phyloP scores from a whole-genome alignment of 1,140 invertebrate genomes.

The Carposina sasakii region DNA sequence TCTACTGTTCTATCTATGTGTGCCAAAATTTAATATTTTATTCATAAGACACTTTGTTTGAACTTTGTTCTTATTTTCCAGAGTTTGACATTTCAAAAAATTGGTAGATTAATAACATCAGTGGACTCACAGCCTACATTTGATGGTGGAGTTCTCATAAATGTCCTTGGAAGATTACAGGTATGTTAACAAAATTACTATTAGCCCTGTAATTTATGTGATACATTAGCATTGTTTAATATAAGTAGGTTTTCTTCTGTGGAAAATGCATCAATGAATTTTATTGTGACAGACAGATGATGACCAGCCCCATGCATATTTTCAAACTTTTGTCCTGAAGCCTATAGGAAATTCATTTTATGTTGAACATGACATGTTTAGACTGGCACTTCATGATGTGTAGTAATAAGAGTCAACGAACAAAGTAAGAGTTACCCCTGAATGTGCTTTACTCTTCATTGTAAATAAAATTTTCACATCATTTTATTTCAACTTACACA shows the following conservation, averaged over 20 bases:
- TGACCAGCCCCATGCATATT: conserved; percentile 92
- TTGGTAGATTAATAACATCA: conserved; percentile 91
- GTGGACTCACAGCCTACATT: conserved; percentile 96
- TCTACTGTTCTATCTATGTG: no score
- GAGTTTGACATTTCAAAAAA: conserved; percentile 91
- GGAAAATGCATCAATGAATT: no score
- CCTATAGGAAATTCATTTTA: conserved; percentile 89
- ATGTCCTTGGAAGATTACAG: conserved; percentile 94
- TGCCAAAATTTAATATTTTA: no score
- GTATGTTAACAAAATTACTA: no score
- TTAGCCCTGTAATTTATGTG: no score
- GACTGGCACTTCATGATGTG: conserved; percentile 87
- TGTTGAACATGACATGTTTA: conserved; percentile 93
- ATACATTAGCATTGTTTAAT: no score
- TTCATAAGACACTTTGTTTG: no score
- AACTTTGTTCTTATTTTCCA: conserved; percentile 34
- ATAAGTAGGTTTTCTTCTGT: no score
- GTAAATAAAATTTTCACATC: no score
- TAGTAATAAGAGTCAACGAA: conserved; percentile 46
- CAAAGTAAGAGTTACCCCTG: conserved; percentile 16
- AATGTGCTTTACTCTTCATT: no score
- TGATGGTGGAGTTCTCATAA: conserved; percentile 94
- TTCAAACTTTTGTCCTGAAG: conserved; percentile 93
- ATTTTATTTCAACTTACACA: no score
- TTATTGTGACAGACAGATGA: conserved; percentile 89